Base-by-base conservation (phyloP, 2,797 vertebrate genomes). In the Darevskia nairensis region DNA sequence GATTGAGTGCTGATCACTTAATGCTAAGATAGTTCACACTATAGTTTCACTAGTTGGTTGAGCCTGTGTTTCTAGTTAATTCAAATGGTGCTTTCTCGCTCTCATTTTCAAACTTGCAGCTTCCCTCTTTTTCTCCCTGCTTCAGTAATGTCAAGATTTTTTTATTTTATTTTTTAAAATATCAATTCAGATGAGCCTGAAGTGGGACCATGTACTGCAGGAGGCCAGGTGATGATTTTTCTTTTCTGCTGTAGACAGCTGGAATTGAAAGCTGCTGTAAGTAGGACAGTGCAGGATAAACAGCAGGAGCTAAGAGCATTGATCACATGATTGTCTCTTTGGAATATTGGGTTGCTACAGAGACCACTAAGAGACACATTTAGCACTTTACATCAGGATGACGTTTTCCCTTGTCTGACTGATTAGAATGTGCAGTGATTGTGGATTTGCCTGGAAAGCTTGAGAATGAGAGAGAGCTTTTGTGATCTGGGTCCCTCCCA, bases 261-360 rank as follows among this genome's bases (percentile, higher is more conserved):
- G 94, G 93, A 95, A 93, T 95, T 95, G 94, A 96, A 94, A 96
- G 89, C 94, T 95, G 94, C 95, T 96, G 92, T 96, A 98, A 98
- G 96, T 98, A 98, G 97, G 97, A 97, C 97, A 94, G 91, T 94
- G 87, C 89, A 97, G 97, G 97, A 98, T 98, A 97, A 97, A 97
- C 97, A 96, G 96, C 97, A 97, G 97, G 96, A 97, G 97, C 95
- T 96, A 97, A 96, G 96, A 97, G 96, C 97, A 97, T 97, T 92
- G 93, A 94, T 96, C 96, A 97, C 96, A 96, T 97, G 97, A 97
- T 96, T 95, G 93, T 91, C 92, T 95, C 93, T 95, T 96, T 94
- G 92, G 93, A 96, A 95, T 96, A 97, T 97, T 96, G 95, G 94
- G 95, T 97, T 98, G 96, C 97, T 93, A 94, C 94, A 97, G 96